phyloP scores from a whole-genome alignment of 2,113 vertebrate species.

The Calonectris borealis region DNA sequence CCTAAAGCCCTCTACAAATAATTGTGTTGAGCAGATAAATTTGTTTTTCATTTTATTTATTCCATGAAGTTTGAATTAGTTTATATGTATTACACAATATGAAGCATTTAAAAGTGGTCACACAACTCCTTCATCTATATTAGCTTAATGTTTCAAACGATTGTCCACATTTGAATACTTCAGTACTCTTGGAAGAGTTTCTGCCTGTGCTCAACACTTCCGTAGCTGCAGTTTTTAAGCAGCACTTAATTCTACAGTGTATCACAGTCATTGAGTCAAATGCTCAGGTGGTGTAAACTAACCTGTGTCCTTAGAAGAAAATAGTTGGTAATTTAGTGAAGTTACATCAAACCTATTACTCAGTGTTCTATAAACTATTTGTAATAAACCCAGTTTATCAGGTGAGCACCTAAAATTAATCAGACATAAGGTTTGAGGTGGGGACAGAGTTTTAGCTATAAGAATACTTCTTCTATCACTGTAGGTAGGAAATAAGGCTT shows the following conservation, averaged over 20 bases:
- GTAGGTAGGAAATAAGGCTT: background rate
- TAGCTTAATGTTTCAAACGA: background rate
- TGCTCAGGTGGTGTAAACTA: background rate
- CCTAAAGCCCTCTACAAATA: background rate
- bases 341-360: background rate
- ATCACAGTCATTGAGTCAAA: background rate
- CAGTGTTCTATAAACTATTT: background rate
- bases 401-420: background rate
- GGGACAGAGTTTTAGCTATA: background rate
- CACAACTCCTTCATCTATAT: background rate
- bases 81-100: background rate
- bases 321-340: background rate
- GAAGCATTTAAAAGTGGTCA: background rate
- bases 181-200: background rate
- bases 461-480: background rate
- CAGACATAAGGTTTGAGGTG: background rate
- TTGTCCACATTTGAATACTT: background rate
- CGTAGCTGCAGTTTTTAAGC: background rate
- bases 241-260: background rate
- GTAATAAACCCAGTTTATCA: background rate
- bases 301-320: background rate
- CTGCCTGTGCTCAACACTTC: background rate
- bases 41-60: background rate
- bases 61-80: background rate
- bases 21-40: background rate